A percentile compares a stretch with the other conserved stretches of the same genome.
Conservation (phyloP, 2,888 invertebrate genomes). For the Synergus umbraculus region DNA sequence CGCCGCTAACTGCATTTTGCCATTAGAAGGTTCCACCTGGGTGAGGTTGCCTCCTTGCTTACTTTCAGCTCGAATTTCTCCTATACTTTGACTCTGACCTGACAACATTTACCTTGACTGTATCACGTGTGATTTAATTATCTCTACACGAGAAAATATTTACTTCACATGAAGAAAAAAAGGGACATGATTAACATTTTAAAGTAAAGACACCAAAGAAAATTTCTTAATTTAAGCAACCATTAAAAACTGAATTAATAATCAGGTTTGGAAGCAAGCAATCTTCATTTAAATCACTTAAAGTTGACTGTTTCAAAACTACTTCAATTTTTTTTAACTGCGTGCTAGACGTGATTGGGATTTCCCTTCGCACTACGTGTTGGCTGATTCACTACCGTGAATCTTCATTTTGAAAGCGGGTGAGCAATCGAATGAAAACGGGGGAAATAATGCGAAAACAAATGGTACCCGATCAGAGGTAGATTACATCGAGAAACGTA, state of each 20-base stretch:
- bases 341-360: background rate
- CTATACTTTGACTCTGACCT: conserved; percentile 21
- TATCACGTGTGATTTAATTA: background rate
- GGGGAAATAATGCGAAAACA: conserved; percentile 56
- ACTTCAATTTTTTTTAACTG: background rate
- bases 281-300: background rate
- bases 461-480: conserved; percentile 57
- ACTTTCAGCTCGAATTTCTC: conserved; percentile 32
- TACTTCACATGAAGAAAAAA: background rate
- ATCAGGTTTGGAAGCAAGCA: background rate
- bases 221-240: too few species aligned
- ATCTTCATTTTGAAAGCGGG: conserved; percentile 24
- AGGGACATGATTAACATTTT: too few species aligned
- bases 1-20: conserved; percentile 26
- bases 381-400: conserved; percentile 12
- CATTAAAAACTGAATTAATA: background rate
- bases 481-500: conserved; percentile 52
- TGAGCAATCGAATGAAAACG: conserved; percentile 32
- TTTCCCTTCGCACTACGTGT: background rate
- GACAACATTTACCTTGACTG: background rate
- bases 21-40: conserved; percentile 33
- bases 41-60: conserved; percentile 12
- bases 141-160: background rate
- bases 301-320: background rate
- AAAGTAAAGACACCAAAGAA: too few species aligned